Evolutionary conservation across 2,888 invertebrate species (phyloP), one percentile per base, ranked within the genome.

Genomic region (Lithophane socia): DNA sequence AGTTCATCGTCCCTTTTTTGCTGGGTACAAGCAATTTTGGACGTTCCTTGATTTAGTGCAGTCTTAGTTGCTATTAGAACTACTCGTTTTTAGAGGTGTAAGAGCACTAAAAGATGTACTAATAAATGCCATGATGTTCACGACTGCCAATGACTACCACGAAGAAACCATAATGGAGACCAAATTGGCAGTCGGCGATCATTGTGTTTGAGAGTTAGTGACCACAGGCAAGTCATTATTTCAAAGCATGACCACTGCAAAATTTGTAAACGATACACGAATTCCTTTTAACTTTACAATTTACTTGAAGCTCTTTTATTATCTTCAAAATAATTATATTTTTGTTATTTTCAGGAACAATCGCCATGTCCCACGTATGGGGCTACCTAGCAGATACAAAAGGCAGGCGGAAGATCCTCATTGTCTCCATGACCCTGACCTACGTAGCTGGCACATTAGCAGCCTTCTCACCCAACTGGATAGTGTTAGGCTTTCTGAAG

Each of bases 381-480:
- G 96, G 96, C n/a, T 96, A 95, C 84, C 75, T 94, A n/a, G 96
- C 95, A 0, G 96, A 96, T 79, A 95, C 95, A 0, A 87, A 86
- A 18, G 96, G 96, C 0, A 89, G 96, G 2, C 89, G 92, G 77
- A 93, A 90, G 79, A 91, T 95, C 4, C 91, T 96, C 9, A 77
- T 89, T 2, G 47, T 93, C 18, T 94, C 94, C n/a, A 91, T 97
- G 80, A 88, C 92, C 0, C 82, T 97, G 4, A 97, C 97, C 44
- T 96, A 97, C 73, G n/a, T 96, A 3, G 90, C 97, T 2, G 97
- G 97, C 0, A 88, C 97, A 0, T 86, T 95, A 5, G 97, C 97
- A 0, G 97, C 97, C 0, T 95, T 97, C 76, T 97, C 98, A 0
- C 97, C 97, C 0, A 97, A 97, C 85, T 98, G 97, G 92, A 96